Evolutionary conservation across 2,113 vertebrate genomes (phyloP), one percentile per base, ranked within the genome.

Genomic region (Apteryx owenii): DNA sequence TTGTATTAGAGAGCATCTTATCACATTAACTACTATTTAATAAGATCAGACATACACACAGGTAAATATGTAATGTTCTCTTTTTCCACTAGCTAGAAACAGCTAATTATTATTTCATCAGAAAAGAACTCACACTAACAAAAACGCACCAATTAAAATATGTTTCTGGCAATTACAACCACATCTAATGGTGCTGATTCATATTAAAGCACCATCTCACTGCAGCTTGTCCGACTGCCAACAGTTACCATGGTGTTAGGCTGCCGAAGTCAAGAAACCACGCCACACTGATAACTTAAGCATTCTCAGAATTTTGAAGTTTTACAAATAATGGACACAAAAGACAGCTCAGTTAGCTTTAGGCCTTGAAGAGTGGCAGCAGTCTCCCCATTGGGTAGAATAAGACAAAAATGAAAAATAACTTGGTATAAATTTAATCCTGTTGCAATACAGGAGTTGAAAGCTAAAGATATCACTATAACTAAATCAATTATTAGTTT

Each of bases 401-500:
- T 6, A 50, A 20, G 31, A 56, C 18, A 33, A n/a, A 40, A 21
- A 58, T 7, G 3, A 33, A 38, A 68, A 25, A 8, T 5, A 93
- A 70, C 5, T 25, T 10, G 1, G 22, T 69, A n/a, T 50, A 42
- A 62, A 28, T 13, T 2, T 33, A 66, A 48, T 1, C 15, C 25
- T 9, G 14, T 15, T 36, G 15, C 9, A 85, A 29, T 0, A 0
- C 15, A 33, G 50, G 8, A 58, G 8, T 5, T 56, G 23, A 23
- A 85, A 71, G 51, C 42, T 22, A 1, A 87, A 40, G 17, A 17
- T 19, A 33, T 1, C 14, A 2, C 20, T 31, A 0, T 0, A 42
- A 62, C 2, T 10, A 81, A 70, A 54, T 3, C 15, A 33, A 2
- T 2, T 17, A 2, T 11, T 3, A 73, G 69, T 44, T 89, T 97